Evolutionary conservation across 1,140 invertebrate species (phyloP).

Genomic region (Lordiphosa stackelbergi): DNA sequence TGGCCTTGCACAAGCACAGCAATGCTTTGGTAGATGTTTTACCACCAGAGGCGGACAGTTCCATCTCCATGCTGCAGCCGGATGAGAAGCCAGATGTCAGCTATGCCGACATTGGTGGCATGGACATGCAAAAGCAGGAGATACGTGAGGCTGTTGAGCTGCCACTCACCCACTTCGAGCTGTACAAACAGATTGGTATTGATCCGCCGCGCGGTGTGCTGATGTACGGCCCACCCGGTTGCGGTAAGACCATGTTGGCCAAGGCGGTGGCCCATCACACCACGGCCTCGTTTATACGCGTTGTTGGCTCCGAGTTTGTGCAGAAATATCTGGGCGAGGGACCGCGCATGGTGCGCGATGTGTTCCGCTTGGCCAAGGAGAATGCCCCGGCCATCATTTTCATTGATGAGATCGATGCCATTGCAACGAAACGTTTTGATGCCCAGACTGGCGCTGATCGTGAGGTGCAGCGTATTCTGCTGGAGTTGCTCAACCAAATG

Average conservation of each 20-base stretch:
- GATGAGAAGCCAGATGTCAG: slow-evolving; percentile 99
- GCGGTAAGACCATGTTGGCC: slow-evolving; percentile 97
- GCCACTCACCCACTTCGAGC: slow-evolving; percentile 97
- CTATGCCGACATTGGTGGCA: slow-evolving; percentile 98
- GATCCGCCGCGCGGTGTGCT: slow-evolving; percentile 98
- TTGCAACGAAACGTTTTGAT: slow-evolving; percentile 98
- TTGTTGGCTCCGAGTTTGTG: slow-evolving; percentile 99
- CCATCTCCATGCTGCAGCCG: slow-evolving; percentile 94
- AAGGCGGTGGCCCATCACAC: slow-evolving; percentile 99
- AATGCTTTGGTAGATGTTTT: slow-evolving; percentile 98
- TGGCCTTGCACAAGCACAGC: slow-evolving; percentile 98
- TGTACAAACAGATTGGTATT: slow-evolving; percentile 98
- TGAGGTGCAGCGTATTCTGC: slow-evolving; percentile 98
- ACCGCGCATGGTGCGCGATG: slow-evolving; percentile 99
- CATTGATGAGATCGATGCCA: slow-evolving; percentile 99
- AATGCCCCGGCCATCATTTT: slow-evolving; percentile 99
- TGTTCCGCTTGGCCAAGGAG: slow-evolving; percentile 98
- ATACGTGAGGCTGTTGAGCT: slow-evolving; percentile 99
- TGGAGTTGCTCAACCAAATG: slow-evolving; percentile 99
- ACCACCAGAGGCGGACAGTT: slow-evolving; percentile 98
- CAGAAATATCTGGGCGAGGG: slow-evolving; percentile 99
- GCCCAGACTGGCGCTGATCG: slow-evolving; percentile 99
- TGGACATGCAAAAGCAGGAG: slow-evolving; percentile 99
- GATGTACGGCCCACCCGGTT: slow-evolving; percentile 99
- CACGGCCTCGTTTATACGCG: slow-evolving; percentile 98